Percentiles rank a stretch among this genome's conserved stretches.
phyloP scores from a whole-genome alignment of 1,140 invertebrate genomes.

The Listronotus bonariensis region DNA sequence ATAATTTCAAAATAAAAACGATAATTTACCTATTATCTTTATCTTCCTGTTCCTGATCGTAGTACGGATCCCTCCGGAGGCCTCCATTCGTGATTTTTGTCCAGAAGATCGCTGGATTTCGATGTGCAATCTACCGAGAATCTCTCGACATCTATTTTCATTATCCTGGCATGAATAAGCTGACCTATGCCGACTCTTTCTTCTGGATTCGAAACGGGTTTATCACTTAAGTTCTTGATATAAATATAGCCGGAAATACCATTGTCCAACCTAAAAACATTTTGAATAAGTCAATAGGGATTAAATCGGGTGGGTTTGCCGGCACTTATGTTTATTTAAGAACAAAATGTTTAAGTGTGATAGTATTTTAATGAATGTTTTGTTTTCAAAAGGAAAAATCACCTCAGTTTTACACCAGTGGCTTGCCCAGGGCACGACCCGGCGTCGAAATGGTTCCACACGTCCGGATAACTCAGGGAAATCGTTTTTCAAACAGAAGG shows the following conservation, averaged over 20 bases:
- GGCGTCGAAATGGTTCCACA: conserved; percentile 98
- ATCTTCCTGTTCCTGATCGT: conserved; percentile 87
- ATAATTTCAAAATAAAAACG: too few species aligned
- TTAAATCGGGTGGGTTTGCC: neutral
- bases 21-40: conserved; percentile 64
- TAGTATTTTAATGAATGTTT: neutral
- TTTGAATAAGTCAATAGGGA: neutral
- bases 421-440: conserved; percentile 94
- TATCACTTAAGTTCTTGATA: conserved; percentile 94
- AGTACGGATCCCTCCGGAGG: conserved; percentile 88
- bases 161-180: conserved; percentile 90
- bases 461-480: conserved; percentile 94
- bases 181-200: conserved; percentile 87
- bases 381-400: too few species aligned
- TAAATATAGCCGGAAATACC: conserved; percentile 93
- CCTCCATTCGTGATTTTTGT: conserved; percentile 90
- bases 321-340: neutral
- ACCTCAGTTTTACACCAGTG: conserved; percentile 80
- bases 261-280: conserved; percentile 78
- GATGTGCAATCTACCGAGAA: conserved; percentile 95
- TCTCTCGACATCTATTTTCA: conserved; percentile 93
- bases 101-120: conserved; percentile 89
- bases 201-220: conserved; percentile 91
- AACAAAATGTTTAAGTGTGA: too few species aligned
- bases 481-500: conserved; percentile 94